Conservation (phyloP, 2,888 invertebrate species). For the Drosophila fungiperda region DNA sequence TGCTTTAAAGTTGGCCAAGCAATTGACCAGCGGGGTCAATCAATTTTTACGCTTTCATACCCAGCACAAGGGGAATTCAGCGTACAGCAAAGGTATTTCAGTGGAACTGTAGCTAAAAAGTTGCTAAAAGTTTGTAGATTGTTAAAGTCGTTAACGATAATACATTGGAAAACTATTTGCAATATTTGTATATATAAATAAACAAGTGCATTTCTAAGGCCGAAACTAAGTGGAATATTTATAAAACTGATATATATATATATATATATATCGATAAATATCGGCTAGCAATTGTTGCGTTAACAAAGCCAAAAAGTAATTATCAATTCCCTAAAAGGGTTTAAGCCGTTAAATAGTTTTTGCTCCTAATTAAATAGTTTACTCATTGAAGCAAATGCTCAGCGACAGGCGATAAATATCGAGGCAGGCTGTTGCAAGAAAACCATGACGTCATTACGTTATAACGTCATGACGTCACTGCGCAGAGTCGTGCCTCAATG, state of each 20-base stretch:
- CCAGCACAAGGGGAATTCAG: slow-evolving; percentile 17
- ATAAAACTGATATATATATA: not conserved
- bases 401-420: slow-evolving; percentile 32
- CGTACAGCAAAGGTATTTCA: slow-evolving; percentile 11
- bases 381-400: not conserved
- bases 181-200: not conserved
- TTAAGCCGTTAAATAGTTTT: not conserved
- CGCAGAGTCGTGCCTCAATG: slow-evolving; percentile 48
- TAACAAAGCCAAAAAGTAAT: not conserved
- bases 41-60: slow-evolving; percentile 39
- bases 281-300: not conserved
- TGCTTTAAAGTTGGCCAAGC: slow-evolving; percentile 68
- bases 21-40: slow-evolving; percentile 64
- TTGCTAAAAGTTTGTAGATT: not conserved
- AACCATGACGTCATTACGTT: not conserved
- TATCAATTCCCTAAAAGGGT: not conserved
- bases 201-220: no score
- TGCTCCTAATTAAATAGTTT: not conserved
- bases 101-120: not conserved
- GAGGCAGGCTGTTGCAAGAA: slow-evolving; percentile 19
- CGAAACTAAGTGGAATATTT: not conserved
- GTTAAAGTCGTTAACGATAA: not conserved
- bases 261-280: not conserved
- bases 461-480: slow-evolving; percentile 41
- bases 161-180: not conserved